Percentiles rank a stretch among this genome's conserved stretches.
phyloP scores from a whole-genome alignment of 2,888 invertebrate genomes.

The Drosophila niveifrons region DNA sequence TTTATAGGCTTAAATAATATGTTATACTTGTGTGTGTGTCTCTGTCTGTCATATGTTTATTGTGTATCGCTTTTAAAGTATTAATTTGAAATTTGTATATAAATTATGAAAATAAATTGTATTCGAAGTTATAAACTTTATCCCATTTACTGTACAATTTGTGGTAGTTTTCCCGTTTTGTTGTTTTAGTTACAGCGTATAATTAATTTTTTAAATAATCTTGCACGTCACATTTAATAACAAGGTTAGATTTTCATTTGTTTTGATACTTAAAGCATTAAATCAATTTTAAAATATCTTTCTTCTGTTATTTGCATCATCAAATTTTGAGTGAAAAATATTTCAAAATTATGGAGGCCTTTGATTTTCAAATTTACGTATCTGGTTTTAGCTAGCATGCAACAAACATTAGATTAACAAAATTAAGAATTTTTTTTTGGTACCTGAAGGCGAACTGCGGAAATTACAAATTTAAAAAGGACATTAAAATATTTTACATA shows the following conservation, averaged over 20 bases:
- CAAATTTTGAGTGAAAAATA: constrained; percentile 52
- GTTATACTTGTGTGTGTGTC: constrained; percentile 53
- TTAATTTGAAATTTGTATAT: constrained; percentile 62
- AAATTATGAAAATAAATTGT: constrained; percentile 81
- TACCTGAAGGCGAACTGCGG: constrained; percentile 35
- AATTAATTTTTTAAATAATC: constrained; percentile 63
- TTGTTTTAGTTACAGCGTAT: constrained; percentile 57
- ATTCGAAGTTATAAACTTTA: constrained; percentile 75
- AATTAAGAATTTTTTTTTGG: constrained; percentile 25
- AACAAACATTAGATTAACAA: constrained; percentile 54
- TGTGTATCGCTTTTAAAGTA: constrained; percentile 52
- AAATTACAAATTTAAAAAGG: constrained; percentile 31
- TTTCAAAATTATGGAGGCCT: constrained; percentile 63
- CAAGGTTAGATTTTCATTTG: constrained; percentile 57
- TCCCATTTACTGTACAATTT: constrained; percentile 72
- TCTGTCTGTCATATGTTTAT: constrained; percentile 31
- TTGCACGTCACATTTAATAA: constrained; percentile 76
- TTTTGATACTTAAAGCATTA: constrained; percentile 63
- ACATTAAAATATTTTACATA: constrained; percentile 38
- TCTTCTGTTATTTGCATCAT: constrained; percentile 43
- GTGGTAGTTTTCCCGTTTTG: constrained; percentile 31
- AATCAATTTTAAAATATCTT: constrained; percentile 64
- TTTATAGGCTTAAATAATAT: constrained; percentile 72
- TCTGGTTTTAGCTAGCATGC: constrained; percentile 67
- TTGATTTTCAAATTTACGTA: constrained; percentile 75